A percentile compares a stretch with the other conserved stretches of the same genome.
Evolutionary conservation across 1,140 invertebrate species (phyloP).

Genomic region (Cherax destructor): DNA sequence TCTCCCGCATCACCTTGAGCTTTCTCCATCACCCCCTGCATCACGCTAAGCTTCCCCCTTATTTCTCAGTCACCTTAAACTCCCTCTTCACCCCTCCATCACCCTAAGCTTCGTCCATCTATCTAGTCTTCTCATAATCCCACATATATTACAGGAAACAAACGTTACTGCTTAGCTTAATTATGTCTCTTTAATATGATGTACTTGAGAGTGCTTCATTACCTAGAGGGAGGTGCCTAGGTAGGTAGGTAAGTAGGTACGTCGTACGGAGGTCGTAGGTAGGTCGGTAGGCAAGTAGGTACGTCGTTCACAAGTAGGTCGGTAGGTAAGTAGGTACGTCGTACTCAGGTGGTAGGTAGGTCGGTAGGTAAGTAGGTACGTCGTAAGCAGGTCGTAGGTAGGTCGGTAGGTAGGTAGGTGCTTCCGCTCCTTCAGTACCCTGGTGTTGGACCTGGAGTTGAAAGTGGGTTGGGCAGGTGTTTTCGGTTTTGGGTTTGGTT

Average conservation of each 20-base stretch:
- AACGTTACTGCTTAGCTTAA: slow-evolving; percentile 32
- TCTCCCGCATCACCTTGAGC: background rate
- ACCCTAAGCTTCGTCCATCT: background rate
- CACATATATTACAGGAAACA: slow-evolving; percentile 34
- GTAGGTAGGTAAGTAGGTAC: background rate
- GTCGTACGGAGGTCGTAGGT: background rate
- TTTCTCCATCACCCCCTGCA: background rate
- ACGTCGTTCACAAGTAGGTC: background rate
- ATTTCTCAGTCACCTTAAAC: no score
- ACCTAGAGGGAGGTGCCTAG: background rate
- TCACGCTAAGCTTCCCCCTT: background rate
- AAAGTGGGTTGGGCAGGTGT: no score
- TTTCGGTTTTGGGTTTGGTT: no score
- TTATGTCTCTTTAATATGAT: slow-evolving; percentile 42
- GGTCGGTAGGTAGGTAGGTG: background rate
- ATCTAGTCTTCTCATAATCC: slow-evolving; percentile 11
- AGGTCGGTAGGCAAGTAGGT: background rate
- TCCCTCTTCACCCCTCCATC: no score
- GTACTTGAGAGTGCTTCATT: slow-evolving; percentile 17
- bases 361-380: no score
- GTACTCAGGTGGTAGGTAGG: background rate
- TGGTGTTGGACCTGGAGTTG: no score
- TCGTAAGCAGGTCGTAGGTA: background rate
- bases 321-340: background rate
- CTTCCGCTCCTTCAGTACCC: no score